Evolutionary conservation across 2,113 vertebrate species (phyloP).

Genomic region (Motacilla tschutschensis): DNA sequence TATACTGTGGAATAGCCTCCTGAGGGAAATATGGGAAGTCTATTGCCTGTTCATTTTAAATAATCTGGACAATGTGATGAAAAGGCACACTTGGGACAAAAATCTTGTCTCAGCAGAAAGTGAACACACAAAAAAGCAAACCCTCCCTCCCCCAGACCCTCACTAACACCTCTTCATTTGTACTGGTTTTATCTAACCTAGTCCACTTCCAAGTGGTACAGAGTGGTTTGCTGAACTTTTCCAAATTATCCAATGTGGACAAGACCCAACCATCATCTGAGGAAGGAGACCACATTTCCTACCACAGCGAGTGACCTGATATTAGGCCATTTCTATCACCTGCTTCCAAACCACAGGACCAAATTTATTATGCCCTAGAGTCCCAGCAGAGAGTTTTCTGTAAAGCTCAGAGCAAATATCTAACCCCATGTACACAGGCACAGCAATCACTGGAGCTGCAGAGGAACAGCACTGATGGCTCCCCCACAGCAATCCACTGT

Average conservation of each 20-base stretch:
- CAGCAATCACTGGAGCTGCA: background rate
- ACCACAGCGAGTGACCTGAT: background rate
- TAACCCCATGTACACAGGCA: background rate
- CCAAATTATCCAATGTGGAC: background rate
- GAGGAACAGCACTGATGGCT: background rate
- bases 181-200: background rate
- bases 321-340: background rate
- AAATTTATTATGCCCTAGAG: background rate
- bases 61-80: background rate
- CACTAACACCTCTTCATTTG: background rate
- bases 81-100: background rate
- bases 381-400: background rate
- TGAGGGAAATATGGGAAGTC: background rate
- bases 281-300: background rate
- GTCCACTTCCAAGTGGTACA: background rate
- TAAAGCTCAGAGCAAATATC: background rate
- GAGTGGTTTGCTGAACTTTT: background rate
- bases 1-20: background rate
- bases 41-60: background rate
- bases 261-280: fast-evolving
- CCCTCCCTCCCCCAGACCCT: fast-evolving
- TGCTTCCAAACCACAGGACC: background rate
- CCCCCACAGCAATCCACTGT: fast-evolving
- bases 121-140: background rate
- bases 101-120: background rate